Evolutionary conservation across 2,888 invertebrate species (phyloP).

Genomic region (Amorpha juglandis): DNA sequence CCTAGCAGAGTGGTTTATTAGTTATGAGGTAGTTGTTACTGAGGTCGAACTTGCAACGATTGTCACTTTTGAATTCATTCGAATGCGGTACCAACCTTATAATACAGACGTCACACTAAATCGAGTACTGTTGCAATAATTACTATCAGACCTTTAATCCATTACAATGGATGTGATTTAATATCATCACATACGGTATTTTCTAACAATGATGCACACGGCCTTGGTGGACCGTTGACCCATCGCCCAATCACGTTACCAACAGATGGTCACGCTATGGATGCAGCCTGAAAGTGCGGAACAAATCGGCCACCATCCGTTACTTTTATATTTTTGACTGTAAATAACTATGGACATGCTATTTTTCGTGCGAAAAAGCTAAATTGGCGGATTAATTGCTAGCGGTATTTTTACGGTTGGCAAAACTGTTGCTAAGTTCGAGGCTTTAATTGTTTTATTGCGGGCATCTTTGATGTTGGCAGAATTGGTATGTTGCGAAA

Average conservation of each 20-base stretch:
- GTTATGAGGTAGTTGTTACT: too few species aligned
- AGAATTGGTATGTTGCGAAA: not conserved
- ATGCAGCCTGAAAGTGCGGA: slow-evolving; percentile 15
- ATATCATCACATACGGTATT: slow-evolving; percentile 1
- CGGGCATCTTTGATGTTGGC: slow-evolving; percentile 16
- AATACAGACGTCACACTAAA: not conserved
- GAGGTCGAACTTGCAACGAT: too few species aligned
- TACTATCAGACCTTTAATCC: not conserved
- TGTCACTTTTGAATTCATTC: not conserved
- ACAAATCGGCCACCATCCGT: slow-evolving; percentile 22
- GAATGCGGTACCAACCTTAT: not conserved
- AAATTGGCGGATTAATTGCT: slow-evolving; percentile 23
- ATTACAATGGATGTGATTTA: not conserved
- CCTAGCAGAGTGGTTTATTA: not conserved
- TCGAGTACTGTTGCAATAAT: not conserved
- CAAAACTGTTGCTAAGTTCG: slow-evolving; percentile 20
- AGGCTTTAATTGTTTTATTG: slow-evolving; percentile 20
- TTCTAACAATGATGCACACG: slow-evolving; percentile 16
- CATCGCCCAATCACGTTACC: slow-evolving; percentile 4
- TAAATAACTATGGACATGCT: slow-evolving; percentile 20
- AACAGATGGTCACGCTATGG: slow-evolving; percentile 17
- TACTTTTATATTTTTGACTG: slow-evolving; percentile 21
- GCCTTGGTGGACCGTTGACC: slow-evolving; percentile 21
- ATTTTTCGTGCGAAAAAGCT: slow-evolving; percentile 24
- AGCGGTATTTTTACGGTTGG: slow-evolving; percentile 24